Percentiles rank a stretch among this genome's conserved stretches.
Conservation (phyloP, 2,888 invertebrate species). For the Heliconius hortense region DNA sequence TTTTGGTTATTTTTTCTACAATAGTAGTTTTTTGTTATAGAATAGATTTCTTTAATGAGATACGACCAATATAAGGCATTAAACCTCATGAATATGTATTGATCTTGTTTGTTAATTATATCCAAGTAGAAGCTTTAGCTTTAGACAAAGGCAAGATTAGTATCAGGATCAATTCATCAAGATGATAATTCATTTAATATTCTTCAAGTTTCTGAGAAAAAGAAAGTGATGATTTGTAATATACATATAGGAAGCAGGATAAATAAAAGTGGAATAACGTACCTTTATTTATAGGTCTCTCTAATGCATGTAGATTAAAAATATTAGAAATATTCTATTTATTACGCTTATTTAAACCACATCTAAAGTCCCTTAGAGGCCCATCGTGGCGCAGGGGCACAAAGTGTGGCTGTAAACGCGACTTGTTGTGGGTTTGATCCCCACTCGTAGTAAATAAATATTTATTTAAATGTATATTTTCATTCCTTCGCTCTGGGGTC, state of each 20-base stretch:
- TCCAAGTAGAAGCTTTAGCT: background rate
- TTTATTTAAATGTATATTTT: too few relatives aligned
- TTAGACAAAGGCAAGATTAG: conserved; percentile 18
- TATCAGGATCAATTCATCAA: conserved; percentile 24
- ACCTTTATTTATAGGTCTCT: background rate
- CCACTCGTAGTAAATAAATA: too few relatives aligned
- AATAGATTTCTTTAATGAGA: background rate
- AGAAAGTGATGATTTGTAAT: conserved; percentile 18
- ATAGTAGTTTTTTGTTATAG: background rate
- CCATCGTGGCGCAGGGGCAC: too few relatives aligned
- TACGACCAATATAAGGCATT: background rate
- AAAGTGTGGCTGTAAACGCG: too few relatives aligned
- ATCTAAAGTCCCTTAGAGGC: too few relatives aligned
- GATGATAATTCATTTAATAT: conserved; percentile 18
- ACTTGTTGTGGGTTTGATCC: too few relatives aligned
- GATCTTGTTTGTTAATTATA: conserved; percentile 14
- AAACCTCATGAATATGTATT: conserved; percentile 9
- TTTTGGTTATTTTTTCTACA: background rate
- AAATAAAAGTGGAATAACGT: background rate
- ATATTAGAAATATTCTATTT: too few relatives aligned
- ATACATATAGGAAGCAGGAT: background rate
- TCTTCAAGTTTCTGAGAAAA: conserved; percentile 19
- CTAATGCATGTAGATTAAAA: background rate
- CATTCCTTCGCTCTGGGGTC: too few relatives aligned
- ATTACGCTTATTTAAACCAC: too few relatives aligned